A percentile compares a stretch with the other conserved stretches of the same genome.
phyloP scores from a whole-genome alignment of 2,797 vertebrate species.

The Cottoperca gobio region DNA sequence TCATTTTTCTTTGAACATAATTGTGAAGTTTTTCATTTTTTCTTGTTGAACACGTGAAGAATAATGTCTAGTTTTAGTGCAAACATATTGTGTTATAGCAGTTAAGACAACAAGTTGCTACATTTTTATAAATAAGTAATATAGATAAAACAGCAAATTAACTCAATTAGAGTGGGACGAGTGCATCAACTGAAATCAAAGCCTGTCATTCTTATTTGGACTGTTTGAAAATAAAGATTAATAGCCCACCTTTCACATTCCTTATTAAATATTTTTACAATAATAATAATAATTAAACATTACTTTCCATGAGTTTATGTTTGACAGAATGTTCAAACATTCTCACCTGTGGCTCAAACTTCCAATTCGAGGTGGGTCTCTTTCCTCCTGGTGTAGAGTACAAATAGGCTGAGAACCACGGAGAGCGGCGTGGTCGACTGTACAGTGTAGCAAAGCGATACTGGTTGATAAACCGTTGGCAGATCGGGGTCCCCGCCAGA shows the following conservation, averaged over 20 bases:
- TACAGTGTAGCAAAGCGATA: slow-evolving; percentile 80
- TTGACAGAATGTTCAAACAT: not conserved
- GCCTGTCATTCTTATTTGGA: too few relatives aligned
- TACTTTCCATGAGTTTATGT: too few relatives aligned
- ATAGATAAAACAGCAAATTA: not conserved
- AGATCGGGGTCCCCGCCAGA: slow-evolving; percentile 71
- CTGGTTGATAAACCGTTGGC: slow-evolving; percentile 74
- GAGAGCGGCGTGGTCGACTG: slow-evolving; percentile 67
- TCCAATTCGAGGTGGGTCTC: slow-evolving; percentile 74
- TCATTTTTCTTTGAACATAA: not conserved
- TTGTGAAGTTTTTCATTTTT: too few relatives aligned
- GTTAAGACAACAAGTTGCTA: not conserved
- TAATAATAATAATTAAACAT: too few relatives aligned
- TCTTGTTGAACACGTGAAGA: too few relatives aligned
- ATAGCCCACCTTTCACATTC: not conserved
- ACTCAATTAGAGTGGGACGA: too few relatives aligned
- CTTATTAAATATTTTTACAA: too few relatives aligned
- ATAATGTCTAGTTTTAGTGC: not conserved
- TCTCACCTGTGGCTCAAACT: slow-evolving; percentile 83
- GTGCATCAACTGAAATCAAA: too few relatives aligned
- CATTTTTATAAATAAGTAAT: not conserved
- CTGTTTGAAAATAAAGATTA: not conserved
- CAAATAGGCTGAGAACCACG: slow-evolving; percentile 79
- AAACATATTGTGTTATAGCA: not conserved
- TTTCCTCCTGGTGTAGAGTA: slow-evolving; percentile 62